Base-by-base conservation (phyloP, 64 coral and sea anemone genomes). In the Montipora capricornis region DNA sequence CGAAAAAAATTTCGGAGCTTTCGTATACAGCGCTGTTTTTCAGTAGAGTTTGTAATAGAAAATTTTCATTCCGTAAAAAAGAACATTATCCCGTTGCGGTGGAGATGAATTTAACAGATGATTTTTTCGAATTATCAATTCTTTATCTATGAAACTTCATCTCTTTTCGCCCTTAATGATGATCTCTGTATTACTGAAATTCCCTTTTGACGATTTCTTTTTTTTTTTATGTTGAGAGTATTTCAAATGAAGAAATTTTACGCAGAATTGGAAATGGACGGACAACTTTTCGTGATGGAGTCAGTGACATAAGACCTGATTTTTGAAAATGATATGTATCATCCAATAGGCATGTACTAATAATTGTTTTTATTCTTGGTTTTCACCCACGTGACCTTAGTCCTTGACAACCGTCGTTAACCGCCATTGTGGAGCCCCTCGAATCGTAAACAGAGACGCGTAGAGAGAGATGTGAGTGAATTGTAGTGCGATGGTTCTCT, bases 91-190 rank as follows among this genome's bases (percentile, higher is more conserved):
- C 37, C 37, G 37, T 37, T 37, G 9, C 44, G 74, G 44, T 76
- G 44, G 74, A 76, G 37, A 11, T 76, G 13, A 47, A 76, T 3
- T 76, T 76, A 76, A 15, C 62, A 67, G 62, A 14, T 67, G 8
- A 26, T 44, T 76, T 76, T 76, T 76, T 76, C 74, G 44, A 46
- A 13, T 76, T 76, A 44, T 37, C 37, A 76, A 76, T 76, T 76
- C 46, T 76, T 37, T 44, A 22, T 14, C 12, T 14, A 0, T 67
- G 0, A 55, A 11, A 70, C 5, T 20, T 19, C 26, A 8, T 6
- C 3, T 3, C 22, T 20, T 24, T 24, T 24, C 20, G 2, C 26
- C 26, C 26, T 29, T n/a, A 24, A 10, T 76, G 12, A 12, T 76
- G 26, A 13, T 76, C 6, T 76, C 24, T 29, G 29, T 76, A 37